phyloP scores from a whole-genome alignment of 2,797 vertebrate species.

The Scarus forsteni region DNA sequence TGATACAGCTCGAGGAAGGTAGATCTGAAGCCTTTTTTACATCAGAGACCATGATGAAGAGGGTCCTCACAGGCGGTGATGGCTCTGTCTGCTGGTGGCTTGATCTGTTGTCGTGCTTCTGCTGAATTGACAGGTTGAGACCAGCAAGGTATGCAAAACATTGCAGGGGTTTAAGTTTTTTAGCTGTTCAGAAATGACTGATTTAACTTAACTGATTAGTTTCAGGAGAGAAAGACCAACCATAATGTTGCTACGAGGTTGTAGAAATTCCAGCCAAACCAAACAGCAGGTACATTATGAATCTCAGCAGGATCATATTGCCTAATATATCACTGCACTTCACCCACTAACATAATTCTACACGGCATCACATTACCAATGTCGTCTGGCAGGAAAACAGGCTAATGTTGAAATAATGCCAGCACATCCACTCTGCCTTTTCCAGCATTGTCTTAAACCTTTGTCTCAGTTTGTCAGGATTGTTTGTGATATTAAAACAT shows the following conservation, averaged over 20 bases:
- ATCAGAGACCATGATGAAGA: conserved; percentile 27
- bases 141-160: conserved; percentile 31
- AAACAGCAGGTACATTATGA: conserved; percentile 59
- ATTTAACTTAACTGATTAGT: neutral
- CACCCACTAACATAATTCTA: conserved; percentile 46
- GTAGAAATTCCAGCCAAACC: conserved; percentile 44
- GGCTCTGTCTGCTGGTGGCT: conserved; percentile 31
- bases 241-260: conserved; percentile 27
- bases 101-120: conserved; percentile 20
- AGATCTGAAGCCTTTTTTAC: conserved; percentile 29
- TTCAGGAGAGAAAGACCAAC: neutral
- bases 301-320: conserved; percentile 51
- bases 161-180: conserved; percentile 24
- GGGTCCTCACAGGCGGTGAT: conserved; percentile 31
- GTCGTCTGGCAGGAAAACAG: conserved; percentile 28
- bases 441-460: conserved; percentile 5
- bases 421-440: conserved; percentile 1
- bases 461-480: neutral
- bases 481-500: neutral
- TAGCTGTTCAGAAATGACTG: neutral
- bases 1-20: conserved; percentile 12
- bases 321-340: conserved; percentile 42
- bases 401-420: conserved; percentile 30
- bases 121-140: conserved; percentile 25
- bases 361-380: conserved; percentile 17